phyloP scores from a whole-genome alignment of 2,113 vertebrate genomes.

The Atherinomorus stipes region DNA sequence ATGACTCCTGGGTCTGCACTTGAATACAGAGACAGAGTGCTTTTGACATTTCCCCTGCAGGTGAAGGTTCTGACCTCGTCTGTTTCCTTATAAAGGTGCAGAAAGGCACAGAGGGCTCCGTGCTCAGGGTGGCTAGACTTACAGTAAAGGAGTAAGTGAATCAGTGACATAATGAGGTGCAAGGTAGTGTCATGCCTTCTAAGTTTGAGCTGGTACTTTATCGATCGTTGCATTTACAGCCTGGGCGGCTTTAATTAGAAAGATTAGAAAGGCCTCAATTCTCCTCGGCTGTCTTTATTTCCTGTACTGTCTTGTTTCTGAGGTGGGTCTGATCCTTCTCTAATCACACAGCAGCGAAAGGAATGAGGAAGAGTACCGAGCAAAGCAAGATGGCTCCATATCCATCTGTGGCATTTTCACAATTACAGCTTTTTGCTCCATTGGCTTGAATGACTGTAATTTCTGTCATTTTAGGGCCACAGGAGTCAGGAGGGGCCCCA shows the following conservation, averaged over 20 bases:
- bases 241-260: conserved; percentile 30
- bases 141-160: conserved; percentile 46
- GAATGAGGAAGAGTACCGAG: background rate
- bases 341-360: background rate
- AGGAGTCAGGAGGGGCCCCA: conserved; percentile 43
- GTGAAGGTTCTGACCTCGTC: conserved; percentile 34
- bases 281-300: background rate
- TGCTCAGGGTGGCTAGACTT: conserved; percentile 8
- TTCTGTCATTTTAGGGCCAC: conserved; percentile 47
- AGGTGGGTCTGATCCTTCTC: background rate
- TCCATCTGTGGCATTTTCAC: conserved; percentile 51
- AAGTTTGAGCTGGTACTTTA: conserved; percentile 51
- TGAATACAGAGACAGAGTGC: background rate
- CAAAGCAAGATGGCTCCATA: conserved; percentile 10
- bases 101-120: conserved; percentile 10
- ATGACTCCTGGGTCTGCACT: background rate
- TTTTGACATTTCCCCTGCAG: conserved; percentile 13
- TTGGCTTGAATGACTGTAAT: conserved; percentile 63
- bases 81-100: conserved; percentile 24
- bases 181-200: conserved; percentile 51
- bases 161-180: conserved; percentile 62
- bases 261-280: conserved; percentile 40
- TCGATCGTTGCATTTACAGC: conserved; percentile 58
- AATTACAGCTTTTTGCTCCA: conserved; percentile 51
- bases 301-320: conserved; percentile 1